Evolutionary conservation across 2,888 invertebrate species (phyloP).

Genomic region (Monopis laevigella): DNA sequence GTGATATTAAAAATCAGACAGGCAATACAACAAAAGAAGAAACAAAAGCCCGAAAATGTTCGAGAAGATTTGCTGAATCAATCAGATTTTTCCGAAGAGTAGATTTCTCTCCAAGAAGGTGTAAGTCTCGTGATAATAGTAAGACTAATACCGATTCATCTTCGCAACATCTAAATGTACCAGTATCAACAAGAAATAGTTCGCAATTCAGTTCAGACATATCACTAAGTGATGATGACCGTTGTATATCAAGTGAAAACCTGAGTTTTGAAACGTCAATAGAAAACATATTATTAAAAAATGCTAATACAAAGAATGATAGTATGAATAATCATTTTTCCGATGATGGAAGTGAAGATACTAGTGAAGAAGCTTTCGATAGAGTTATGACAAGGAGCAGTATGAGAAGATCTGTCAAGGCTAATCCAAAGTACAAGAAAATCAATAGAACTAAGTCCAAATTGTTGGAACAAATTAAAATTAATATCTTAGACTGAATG

Average conservation of each 20-base stretch:
- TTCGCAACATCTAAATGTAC: conserved; percentile 43
- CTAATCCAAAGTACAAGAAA: conserved; percentile 61
- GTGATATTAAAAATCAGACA: conserved; percentile 37
- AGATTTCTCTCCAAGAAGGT: conserved; percentile 59
- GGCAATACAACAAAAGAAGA: conserved; percentile 7
- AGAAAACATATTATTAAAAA: conserved; percentile 38
- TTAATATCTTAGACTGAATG: conserved; percentile 53
- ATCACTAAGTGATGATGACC: conserved; percentile 48
- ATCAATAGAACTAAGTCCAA: conserved; percentile 57
- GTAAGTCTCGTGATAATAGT: conserved; percentile 42
- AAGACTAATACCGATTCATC: conserved; percentile 36
- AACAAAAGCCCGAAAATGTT: conserved; percentile 38
- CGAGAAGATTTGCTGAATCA: conserved; percentile 52
- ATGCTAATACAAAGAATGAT: conserved; percentile 46
- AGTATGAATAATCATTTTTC: conserved; percentile 62
- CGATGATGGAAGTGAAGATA: conserved; percentile 58
- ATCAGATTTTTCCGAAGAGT: conserved; percentile 55
- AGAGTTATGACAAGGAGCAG: conserved; percentile 58
- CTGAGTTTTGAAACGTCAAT: conserved; percentile 39
- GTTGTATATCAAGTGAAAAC: conserved; percentile 31
- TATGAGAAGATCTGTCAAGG: conserved; percentile 52
- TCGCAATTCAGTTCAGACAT: conserved; percentile 42
- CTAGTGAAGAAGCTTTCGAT: conserved; percentile 59
- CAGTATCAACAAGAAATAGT: conserved; percentile 30
- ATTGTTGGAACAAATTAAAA: conserved; percentile 52